Evolutionary conservation across 2,888 invertebrate genomes (phyloP), one percentile per base, ranked within the genome.

Genomic region (Eristalis tenax): DNA sequence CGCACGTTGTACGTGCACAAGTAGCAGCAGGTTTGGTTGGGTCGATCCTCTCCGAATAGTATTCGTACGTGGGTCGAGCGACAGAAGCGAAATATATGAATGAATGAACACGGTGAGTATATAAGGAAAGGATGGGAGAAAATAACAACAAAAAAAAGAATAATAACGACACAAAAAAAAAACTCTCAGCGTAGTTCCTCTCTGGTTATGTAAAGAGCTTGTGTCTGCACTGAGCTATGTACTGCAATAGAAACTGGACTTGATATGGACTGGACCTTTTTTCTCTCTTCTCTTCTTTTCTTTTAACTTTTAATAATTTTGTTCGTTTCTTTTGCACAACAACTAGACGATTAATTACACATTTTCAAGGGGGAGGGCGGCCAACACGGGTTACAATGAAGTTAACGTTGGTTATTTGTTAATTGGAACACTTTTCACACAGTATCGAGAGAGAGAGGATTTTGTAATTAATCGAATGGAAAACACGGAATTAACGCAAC

Each of bases 71-170:
- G 76, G 82, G 74, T 74, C 84, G 66, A 61, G 50, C 18, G 61
- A 64, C 69, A 86, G 59, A 71, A 86, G 65, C 78, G 59, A 59
- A 86, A 86, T 86, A 75, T 71, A 79, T 86, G 83, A 86, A 86
- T 86, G 86, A 86, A 86, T 85, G 82, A 77, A 85, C 76, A 77
- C 77, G 71, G 38, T 32, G 32, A 71, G 73, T 85, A 82, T 85
- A 85, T 69, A 82, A 84, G 69, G 63, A 57, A 66, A 26, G 78
- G 70, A 70, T 38, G 68, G 63, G 38, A 63, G 66, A 43, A 71
- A 66, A 50, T 50, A 43, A 50, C 28, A 73, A 68, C 18, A 57
- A 40, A n/a, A 76, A 32, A 43, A 43, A 59, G 57, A 59, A 28
- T 59, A 50, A 50, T 50, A 50, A 50, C 68, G 38, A 77, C 59